These are phyloP conservation scores for Anthopleura xanthogrammica DNA, from an alignment of 92 coral and sea anemone genomes.

Conservation along the genomic window DNA sequence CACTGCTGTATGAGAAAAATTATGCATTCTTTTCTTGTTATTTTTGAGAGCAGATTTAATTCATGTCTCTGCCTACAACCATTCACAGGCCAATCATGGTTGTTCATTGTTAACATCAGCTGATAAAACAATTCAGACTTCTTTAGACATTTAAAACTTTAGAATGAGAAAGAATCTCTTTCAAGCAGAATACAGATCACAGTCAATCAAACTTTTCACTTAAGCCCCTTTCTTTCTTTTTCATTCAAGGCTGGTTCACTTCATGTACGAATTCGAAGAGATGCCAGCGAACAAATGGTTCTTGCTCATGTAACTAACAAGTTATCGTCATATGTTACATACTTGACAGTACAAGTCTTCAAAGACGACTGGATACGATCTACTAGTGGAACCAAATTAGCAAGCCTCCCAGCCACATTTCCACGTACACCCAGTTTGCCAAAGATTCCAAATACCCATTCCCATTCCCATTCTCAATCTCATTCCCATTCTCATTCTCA, in stretches of 20 bases:
- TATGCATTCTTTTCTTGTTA: no score
- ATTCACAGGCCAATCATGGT: no score
- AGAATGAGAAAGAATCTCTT: no score
- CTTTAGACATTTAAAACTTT: no score
- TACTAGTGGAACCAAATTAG: slow-evolving; percentile 68
- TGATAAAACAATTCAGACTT: no score
- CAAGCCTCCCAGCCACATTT: slow-evolving; percentile 55
- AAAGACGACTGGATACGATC: slow-evolving; percentile 97
- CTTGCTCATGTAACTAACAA: slow-evolving; percentile 97
- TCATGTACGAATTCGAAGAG: slow-evolving; percentile 93
- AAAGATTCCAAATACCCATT: slow-evolving; percentile 22
- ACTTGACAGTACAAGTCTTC: slow-evolving; percentile 91
- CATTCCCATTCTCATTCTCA: neutral
- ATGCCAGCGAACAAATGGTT: slow-evolving; percentile 99
- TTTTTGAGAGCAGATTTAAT: no score
- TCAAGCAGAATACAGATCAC: no score
- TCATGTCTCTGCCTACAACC: no score
- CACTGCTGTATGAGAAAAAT: no score
- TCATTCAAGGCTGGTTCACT: slow-evolving; percentile 83
- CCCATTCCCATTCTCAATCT: neutral
- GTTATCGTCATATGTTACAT: slow-evolving; percentile 72
- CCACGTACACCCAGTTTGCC: slow-evolving; percentile 54
- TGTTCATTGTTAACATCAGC: no score
- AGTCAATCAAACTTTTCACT: no score
- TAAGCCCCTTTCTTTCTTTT: neutral